A percentile compares a stretch with the other conserved stretches of the same genome.
phyloP scores from a whole-genome alignment of 2,797 vertebrate species.

The Percopsis omiscomaycus region DNA sequence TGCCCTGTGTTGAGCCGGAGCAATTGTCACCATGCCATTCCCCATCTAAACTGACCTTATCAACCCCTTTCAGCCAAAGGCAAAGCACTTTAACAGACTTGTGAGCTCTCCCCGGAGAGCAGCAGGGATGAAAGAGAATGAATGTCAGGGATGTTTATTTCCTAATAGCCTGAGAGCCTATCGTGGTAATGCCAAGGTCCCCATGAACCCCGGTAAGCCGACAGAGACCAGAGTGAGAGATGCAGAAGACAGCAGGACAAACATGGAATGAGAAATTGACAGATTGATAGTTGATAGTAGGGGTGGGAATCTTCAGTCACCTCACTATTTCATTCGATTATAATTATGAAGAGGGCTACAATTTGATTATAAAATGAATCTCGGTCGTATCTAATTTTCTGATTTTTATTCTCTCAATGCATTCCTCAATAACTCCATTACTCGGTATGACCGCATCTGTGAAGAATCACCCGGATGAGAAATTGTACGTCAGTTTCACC shows the following conservation, averaged over 20 bases:
- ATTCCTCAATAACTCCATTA: too few species aligned
- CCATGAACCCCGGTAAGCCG: slow-evolving; percentile 3
- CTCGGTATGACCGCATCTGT: too few species aligned
- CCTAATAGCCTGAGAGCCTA: slow-evolving; percentile 30
- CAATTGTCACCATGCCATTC: neutral
- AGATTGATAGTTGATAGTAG: slow-evolving; percentile 20
- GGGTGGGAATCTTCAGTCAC: too few species aligned
- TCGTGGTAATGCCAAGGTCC: slow-evolving; percentile 14
- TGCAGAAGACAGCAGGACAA: neutral
- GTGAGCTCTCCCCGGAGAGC: slow-evolving; percentile 26
- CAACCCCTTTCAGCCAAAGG: slow-evolving; percentile 29
- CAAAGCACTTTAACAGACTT: slow-evolving; percentile 26
- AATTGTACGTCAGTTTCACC: too few species aligned
- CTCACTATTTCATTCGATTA: too few species aligned
- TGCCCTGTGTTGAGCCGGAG: slow-evolving; percentile 20
- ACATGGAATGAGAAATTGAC: neutral
- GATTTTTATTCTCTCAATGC: too few species aligned
- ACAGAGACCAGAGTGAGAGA: neutral
- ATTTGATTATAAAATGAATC: too few species aligned
- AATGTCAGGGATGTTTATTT: slow-evolving; percentile 51
- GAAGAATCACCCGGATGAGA: too few species aligned
- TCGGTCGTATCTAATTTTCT: too few species aligned
- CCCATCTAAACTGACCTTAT: slow-evolving; percentile 46
- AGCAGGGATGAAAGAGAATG: slow-evolving; percentile 31
- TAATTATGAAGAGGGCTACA: too few species aligned